phyloP scores from a whole-genome alignment of 1,140 invertebrate species.

The Drosophila pseudoananassae region DNA sequence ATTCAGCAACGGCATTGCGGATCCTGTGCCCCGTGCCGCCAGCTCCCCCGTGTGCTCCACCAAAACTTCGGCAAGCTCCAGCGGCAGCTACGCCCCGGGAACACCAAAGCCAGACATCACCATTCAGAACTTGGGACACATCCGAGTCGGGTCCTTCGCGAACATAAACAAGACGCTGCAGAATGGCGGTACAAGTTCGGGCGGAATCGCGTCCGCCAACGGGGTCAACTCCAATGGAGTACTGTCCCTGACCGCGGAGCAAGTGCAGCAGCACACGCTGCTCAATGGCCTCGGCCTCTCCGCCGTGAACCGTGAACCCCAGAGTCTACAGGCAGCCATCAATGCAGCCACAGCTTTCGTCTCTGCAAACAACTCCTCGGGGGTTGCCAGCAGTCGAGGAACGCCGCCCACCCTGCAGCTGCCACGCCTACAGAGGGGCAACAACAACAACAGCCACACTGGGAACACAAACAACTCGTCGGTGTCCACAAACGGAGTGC shows the following conservation, averaged over 20 bases:
- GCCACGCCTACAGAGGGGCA: slow-evolving; percentile 55
- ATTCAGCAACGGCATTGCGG: slow-evolving; percentile 9
- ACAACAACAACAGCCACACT: slow-evolving; percentile 30
- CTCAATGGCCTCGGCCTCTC: slow-evolving; percentile 70
- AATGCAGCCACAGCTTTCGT: slow-evolving; percentile 40
- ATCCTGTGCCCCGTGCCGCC: slow-evolving; percentile 45
- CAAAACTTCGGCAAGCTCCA: slow-evolving; percentile 62
- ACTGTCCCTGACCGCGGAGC: slow-evolving; percentile 62
- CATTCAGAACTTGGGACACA: slow-evolving; percentile 69
- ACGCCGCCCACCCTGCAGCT: slow-evolving; percentile 60
- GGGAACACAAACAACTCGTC: slow-evolving; percentile 7
- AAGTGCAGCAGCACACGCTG: slow-evolving; percentile 69
- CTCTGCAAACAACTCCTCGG: slow-evolving; percentile 1
- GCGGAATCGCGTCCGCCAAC: slow-evolving; percentile 26
- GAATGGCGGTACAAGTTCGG: slow-evolving; percentile 41
- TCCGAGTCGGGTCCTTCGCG: slow-evolving; percentile 74
- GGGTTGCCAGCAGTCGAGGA: slow-evolving; percentile 23
- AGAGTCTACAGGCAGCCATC: slow-evolving; percentile 54
- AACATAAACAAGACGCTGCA: slow-evolving; percentile 69
- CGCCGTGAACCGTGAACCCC: slow-evolving; percentile 62
- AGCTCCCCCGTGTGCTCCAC: slow-evolving; percentile 70
- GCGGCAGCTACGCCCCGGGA: slow-evolving; percentile 58
- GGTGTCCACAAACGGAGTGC: slow-evolving; percentile 36
- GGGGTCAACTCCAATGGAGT: slow-evolving; percentile 22
- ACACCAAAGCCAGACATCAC: slow-evolving; percentile 62